Percentiles rank a stretch among this genome's conserved stretches.
These are phyloP conservation scores for Timema cristinae DNA, from an alignment of 2,888 invertebrate species.

Conservation along the genomic window DNA sequence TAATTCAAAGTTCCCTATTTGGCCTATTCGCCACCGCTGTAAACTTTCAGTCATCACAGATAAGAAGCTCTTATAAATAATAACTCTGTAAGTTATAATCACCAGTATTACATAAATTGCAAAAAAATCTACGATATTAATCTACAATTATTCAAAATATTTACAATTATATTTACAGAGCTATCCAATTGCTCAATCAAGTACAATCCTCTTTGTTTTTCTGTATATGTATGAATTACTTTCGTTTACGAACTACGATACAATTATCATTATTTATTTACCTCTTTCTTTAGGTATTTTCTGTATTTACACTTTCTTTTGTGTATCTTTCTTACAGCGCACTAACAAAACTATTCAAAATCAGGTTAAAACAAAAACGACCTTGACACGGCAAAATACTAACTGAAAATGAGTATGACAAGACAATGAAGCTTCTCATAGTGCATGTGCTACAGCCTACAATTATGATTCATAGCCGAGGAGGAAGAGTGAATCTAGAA, in stretches of 20 bases:
- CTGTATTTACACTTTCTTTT: not conserved
- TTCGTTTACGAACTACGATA: not conserved
- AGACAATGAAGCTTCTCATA: not conserved
- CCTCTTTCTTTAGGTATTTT: not conserved
- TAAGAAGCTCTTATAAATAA: not conserved
- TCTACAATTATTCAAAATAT: not conserved
- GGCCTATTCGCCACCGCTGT: not conserved
- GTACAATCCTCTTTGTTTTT: constrained; percentile 5
- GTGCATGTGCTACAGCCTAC: no score
- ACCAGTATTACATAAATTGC: not conserved
- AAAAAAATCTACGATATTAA: not conserved
- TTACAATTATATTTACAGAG: not conserved
- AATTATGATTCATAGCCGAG: no score
- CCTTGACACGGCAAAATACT: not conserved
- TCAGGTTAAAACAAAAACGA: not conserved
- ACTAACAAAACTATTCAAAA: not conserved
- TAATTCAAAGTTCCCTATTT: not conserved
- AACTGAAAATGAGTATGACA: not conserved
- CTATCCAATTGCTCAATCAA: constrained; percentile 1
- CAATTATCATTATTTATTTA: not conserved
- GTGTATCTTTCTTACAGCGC: not conserved
- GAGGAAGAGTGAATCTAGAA: no score
- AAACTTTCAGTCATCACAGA: not conserved
- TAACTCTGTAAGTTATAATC: constrained; percentile 4
- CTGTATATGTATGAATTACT: not conserved